phyloP scores from a whole-genome alignment of 2,797 vertebrate species.

The Antennarius maculatus region DNA sequence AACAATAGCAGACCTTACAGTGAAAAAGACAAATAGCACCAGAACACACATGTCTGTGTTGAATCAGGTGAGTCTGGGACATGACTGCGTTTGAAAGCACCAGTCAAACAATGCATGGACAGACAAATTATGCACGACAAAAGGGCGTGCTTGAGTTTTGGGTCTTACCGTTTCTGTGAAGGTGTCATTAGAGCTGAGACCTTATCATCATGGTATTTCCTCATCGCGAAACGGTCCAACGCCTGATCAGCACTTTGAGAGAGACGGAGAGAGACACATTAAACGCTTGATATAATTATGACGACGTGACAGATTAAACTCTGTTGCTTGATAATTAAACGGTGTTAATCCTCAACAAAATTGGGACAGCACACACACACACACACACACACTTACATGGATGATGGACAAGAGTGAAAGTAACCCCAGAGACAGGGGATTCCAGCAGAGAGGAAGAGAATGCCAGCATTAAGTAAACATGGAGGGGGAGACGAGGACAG shows the following conservation, averaged over 20 bases:
- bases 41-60: conserved; percentile 1
- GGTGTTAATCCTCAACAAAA: conserved; percentile 59
- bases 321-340: conserved; percentile 59
- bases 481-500: conserved; percentile 64
- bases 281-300: conserved; percentile 69
- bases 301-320: conserved; percentile 57
- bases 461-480: conserved; percentile 78
- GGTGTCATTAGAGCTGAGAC: conserved; percentile 94
- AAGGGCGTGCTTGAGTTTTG: conserved; percentile 50
- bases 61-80: conserved; percentile 42
- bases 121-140: conserved; percentile 19
- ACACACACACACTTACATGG: conserved; percentile 39
- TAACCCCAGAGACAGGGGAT: conserved; percentile 71
- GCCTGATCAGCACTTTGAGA: conserved; percentile 93
- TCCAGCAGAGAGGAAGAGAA: conserved; percentile 80
- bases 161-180: conserved; percentile 92
- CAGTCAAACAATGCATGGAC: conserved; percentile 12
- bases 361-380: conserved; percentile 43
- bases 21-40: no score
- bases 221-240: conserved; percentile 96
- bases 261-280: conserved; percentile 55
- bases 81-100: conserved; percentile 33
- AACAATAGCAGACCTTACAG: conserved; percentile 18
- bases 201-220: conserved; percentile 97
- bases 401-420: conserved; percentile 69